Evolutionary conservation across 2,113 vertebrate species (phyloP).

Genomic region (Chionis minor): DNA sequence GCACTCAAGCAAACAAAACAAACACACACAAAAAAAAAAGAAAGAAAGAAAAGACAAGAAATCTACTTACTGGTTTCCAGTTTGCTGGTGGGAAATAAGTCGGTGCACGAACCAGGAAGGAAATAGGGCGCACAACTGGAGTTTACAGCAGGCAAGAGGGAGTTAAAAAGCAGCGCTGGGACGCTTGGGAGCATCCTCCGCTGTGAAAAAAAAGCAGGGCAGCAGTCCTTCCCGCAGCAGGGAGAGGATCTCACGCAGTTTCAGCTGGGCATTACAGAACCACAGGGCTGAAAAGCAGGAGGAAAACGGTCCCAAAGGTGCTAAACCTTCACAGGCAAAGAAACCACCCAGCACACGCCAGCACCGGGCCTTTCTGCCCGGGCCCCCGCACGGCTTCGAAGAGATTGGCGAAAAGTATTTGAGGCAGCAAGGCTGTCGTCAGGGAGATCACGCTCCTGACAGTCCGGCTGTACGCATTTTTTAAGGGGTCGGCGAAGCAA

Average conservation of each 20-base stretch:
- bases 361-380: accelerated
- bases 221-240: neutral
- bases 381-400: accelerated
- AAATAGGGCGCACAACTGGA: accelerated
- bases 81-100: neutral
- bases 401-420: accelerated
- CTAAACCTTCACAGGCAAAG: neutral
- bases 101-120: neutral
- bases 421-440: neutral
- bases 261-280: neutral
- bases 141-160: neutral
- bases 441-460: neutral
- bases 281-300: neutral
- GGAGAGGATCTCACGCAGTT: neutral
- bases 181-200: neutral
- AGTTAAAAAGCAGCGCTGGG: neutral
- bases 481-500: neutral
- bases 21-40: neutral
- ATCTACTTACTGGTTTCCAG: neutral
- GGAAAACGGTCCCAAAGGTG: accelerated
- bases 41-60: neutral
- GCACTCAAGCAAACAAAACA: neutral
- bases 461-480: accelerated
- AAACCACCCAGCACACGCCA: neutral
- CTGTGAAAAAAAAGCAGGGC: neutral